Evolutionary conservation across 2,113 vertebrate genomes (phyloP).

Genomic region (Sylvietta virens): DNA sequence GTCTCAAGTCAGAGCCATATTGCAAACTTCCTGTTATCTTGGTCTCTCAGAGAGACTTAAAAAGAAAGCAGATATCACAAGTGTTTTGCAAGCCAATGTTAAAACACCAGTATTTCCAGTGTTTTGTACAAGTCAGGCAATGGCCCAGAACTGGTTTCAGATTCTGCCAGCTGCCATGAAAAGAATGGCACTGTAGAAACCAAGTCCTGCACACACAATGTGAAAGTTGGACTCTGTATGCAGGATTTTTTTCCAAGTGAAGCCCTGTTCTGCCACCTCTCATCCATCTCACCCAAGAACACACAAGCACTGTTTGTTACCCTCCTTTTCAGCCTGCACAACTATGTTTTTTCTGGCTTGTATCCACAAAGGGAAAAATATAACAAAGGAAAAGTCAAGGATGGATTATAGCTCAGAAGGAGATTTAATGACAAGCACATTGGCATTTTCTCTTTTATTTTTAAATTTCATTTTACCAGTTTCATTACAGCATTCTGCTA

Average conservation of each 20-base stretch:
- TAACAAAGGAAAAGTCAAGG: conserved; percentile 69
- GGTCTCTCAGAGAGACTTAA: not conserved
- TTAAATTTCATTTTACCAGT: conserved; percentile 27
- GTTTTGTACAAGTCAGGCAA: not conserved
- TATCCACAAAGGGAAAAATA: conserved; percentile 60
- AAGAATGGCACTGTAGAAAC: not conserved
- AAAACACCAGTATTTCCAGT: not conserved
- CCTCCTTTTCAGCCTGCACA: conserved; percentile 34
- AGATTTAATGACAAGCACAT: conserved; percentile 71
- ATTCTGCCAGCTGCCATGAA: not conserved
- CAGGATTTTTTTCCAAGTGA: not conserved
- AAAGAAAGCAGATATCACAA: not conserved
- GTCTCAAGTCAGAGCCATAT: not conserved
- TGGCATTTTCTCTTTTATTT: conserved; percentile 54
- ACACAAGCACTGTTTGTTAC: conserved; percentile 25
- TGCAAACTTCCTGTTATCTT: not conserved
- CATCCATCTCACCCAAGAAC: conserved; percentile 35
- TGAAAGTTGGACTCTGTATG: not conserved
- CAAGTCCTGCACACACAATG: not conserved
- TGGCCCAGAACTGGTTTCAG: not conserved
- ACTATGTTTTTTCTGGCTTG: conserved; percentile 71
- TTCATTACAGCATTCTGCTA: conserved; percentile 8
- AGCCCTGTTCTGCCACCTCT: conserved; percentile 6
- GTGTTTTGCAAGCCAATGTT: not conserved
- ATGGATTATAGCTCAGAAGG: conserved; percentile 63